Percentiles rank a stretch among this genome's conserved stretches.
Evolutionary conservation across 1,140 invertebrate species (phyloP).

Genomic region (Rhagoletis pomonella): DNA sequence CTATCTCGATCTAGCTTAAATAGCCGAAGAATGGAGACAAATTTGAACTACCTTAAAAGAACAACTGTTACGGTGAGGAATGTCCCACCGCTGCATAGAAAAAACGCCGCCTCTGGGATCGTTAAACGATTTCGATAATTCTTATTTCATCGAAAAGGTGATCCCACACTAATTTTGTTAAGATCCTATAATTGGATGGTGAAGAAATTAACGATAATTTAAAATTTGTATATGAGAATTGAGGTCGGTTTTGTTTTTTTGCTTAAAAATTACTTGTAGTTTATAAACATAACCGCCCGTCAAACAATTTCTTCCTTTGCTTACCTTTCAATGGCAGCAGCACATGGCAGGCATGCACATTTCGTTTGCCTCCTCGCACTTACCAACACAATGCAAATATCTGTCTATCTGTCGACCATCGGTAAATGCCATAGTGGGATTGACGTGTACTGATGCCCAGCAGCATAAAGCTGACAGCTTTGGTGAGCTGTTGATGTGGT

Average conservation of each 20-base stretch:
- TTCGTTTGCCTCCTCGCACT: neutral
- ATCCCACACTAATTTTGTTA: too few species aligned
- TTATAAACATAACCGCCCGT: neutral
- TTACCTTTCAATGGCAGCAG: neutral
- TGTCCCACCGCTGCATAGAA: too few species aligned
- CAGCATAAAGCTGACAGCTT: constrained; percentile 21
- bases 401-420: neutral
- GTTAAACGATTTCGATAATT: too few species aligned
- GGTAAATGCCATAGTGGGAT: neutral
- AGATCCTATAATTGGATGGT: too few species aligned
- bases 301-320: neutral
- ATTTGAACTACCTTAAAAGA: too few species aligned
- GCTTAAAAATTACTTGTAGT: neutral
- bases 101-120: too few species aligned
- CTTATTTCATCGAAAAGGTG: too few species aligned
- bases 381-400: constrained; percentile 15
- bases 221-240: neutral
- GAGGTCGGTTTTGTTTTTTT: neutral
- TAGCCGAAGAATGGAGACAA: too few species aligned
- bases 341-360: neutral
- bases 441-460: constrained; percentile 2
- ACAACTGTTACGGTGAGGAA: too few species aligned
- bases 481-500: constrained; percentile 2
- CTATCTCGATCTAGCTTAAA: too few species aligned
- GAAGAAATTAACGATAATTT: too few species aligned